Percentiles rank a stretch among this genome's conserved stretches.
These are phyloP conservation scores for Urocynchramus pylzowi DNA, from an alignment of 2,113 vertebrate species.

Conservation along the genomic window DNA sequence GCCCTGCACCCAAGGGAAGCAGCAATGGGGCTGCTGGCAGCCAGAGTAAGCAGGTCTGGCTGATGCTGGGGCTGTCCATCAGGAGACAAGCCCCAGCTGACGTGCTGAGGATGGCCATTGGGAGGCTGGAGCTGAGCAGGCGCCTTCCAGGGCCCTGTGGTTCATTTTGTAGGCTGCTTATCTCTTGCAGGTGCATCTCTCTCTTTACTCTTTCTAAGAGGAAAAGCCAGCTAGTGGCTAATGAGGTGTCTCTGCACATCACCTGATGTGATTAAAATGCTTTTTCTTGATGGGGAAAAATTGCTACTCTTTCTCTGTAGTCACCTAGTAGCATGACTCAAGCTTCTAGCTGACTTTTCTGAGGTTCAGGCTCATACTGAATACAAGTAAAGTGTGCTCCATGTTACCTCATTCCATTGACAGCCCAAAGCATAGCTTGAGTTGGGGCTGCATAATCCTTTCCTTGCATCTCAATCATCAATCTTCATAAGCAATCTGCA, in stretches of 20 bases:
- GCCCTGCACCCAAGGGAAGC: neutral
- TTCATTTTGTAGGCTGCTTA: neutral
- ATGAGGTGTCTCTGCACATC: neutral
- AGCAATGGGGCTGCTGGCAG: neutral
- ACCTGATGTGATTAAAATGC: neutral
- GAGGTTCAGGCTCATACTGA: neutral
- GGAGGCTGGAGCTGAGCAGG: neutral
- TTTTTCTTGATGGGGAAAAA: neutral
- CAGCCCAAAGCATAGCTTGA: neutral
- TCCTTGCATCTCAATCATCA: neutral
- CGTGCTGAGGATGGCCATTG: fast-evolving
- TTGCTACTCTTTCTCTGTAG: neutral
- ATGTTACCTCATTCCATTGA: neutral
- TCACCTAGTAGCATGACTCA: neutral
- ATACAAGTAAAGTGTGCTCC: neutral
- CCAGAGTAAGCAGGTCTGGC: neutral
- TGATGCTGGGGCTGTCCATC: neutral
- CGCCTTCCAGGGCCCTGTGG: neutral
- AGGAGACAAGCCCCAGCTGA: neutral
- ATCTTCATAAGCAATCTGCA: neutral
- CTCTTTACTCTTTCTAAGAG: neutral
- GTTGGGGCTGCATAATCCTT: neutral
- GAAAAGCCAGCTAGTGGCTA: neutral
- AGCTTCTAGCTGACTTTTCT: neutral
- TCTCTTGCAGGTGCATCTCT: neutral